Conservation (phyloP, 2,888 invertebrate genomes). For the Nomada lathburiana region DNA sequence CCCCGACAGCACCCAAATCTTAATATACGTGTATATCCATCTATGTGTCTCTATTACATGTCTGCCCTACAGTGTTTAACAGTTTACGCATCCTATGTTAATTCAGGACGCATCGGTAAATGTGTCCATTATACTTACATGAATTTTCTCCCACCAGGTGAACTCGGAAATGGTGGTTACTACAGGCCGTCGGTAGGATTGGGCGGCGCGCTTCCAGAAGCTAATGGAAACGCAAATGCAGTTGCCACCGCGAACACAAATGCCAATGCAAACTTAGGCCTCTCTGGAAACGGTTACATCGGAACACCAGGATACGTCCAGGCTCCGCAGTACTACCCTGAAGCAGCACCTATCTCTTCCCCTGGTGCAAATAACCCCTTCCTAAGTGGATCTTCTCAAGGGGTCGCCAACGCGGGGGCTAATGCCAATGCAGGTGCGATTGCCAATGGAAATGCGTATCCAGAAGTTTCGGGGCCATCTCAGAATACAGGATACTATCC, state of each 20-base stretch:
- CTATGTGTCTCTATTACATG: too few relatives aligned
- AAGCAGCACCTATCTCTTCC: neutral
- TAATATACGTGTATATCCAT: too few relatives aligned
- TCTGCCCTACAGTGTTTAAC: too few relatives aligned
- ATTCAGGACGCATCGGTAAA: neutral
- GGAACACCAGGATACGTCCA: neutral
- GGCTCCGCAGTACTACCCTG: too few relatives aligned
- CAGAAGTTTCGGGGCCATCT: neutral
- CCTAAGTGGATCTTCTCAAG: slow-evolving; percentile 23
- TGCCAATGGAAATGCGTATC: neutral
- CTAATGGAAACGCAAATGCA: slow-evolving; percentile 36
- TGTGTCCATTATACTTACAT: neutral
- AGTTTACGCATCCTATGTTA: neutral
- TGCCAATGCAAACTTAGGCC: neutral
- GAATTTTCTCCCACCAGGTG: slow-evolving; percentile 6
- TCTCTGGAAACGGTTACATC: neutral
- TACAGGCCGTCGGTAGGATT: slow-evolving; percentile 11
- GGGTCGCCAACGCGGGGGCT: neutral
- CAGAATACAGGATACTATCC: neutral
- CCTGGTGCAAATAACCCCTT: slow-evolving; percentile 44
- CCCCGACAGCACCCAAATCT: too few relatives aligned
- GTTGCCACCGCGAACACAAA: neutral
- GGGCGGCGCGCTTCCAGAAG: slow-evolving; percentile 7
- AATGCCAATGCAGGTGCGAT: slow-evolving; percentile 3
- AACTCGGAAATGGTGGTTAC: neutral